phyloP scores from a whole-genome alignment of 2,113 vertebrate species.

The Chiloscyllium plagiosum region DNA sequence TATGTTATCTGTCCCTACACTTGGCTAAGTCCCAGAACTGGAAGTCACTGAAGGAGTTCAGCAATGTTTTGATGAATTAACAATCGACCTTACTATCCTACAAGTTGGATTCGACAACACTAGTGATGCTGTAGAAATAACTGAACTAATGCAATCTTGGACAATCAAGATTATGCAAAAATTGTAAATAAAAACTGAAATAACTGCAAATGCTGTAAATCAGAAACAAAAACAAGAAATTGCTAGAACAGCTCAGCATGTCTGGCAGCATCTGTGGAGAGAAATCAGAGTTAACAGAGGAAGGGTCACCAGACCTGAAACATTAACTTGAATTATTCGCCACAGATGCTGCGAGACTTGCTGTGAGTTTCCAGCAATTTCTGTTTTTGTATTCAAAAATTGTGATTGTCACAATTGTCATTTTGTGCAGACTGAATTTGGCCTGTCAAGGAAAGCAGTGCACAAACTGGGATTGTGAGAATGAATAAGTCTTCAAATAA shows the following conservation, averaged over 20 bases:
- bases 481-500: not conserved
- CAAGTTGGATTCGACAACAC: not conserved
- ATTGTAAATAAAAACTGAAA: not conserved
- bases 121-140: not conserved
- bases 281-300: too few species aligned
- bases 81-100: not conserved
- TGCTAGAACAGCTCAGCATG: too few species aligned
- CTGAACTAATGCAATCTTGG: not conserved
- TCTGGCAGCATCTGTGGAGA: too few species aligned
- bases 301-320: too few species aligned
- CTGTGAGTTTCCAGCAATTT: too few species aligned
- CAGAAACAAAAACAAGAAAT: too few species aligned
- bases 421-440: not conserved
- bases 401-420: too few species aligned
- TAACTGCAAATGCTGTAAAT: not conserved
- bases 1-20: not conserved
- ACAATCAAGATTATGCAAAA: not conserved
- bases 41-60: not conserved
- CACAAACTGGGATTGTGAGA: not conserved
- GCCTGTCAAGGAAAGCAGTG: not conserved
- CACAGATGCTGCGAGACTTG: too few species aligned
- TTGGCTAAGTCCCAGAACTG: not conserved
- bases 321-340: too few species aligned
- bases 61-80: not conserved
- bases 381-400: not conserved